Evolutionary conservation across 1,140 invertebrate species (phyloP), one percentile per base, ranked within the genome.

Genomic region (Aphidius ervi): DNA sequence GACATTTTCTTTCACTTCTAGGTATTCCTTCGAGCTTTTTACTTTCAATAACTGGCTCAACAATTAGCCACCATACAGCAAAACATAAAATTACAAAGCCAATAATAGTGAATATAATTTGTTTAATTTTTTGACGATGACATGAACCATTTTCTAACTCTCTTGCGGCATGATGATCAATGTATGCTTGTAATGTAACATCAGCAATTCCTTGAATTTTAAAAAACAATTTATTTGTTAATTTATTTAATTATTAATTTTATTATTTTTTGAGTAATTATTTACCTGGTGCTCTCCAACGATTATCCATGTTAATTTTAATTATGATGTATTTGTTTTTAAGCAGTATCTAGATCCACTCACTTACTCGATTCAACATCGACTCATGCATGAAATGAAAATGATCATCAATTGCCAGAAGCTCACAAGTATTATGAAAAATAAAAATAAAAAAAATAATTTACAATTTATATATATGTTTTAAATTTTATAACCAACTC

Each of bases 41-140:
- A 31, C 59, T 61, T 41, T 65, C 64, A 49, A 67, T 57, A 58
- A 68, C 69, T 9, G 69, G 67, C 37, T 58, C 65, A 10, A 69
- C 63, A 42, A 65, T 65, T 1, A 72, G 63, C 69, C 70, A 72
- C 58, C 67, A 70, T 52, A 69, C 56, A 20, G 69, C 68, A 7
- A 70, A 56, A 5, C 63, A 65, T 9, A 63, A 16, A 39, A 70
- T 45, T 4, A 65, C 31, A 40, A 61, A 42, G 46, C 64, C 69
- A 20, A 64, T 55, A 37, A 70, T 59, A 47, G 64, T 64, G 40
- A 69, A 49, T 54, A 61, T 49, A 43, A 64, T 63, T 46, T 65
- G 58, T 62, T 65, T 67, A 10, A 43, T 55, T 55, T 52, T 65
- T n/a, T 59, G 49, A 8, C 63, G 62, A 53, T 64, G 65, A 59